A percentile compares a stretch with the other conserved stretches of the same genome.
Conservation (phyloP, 2,797 vertebrate species). For the Balearica regulorum region DNA sequence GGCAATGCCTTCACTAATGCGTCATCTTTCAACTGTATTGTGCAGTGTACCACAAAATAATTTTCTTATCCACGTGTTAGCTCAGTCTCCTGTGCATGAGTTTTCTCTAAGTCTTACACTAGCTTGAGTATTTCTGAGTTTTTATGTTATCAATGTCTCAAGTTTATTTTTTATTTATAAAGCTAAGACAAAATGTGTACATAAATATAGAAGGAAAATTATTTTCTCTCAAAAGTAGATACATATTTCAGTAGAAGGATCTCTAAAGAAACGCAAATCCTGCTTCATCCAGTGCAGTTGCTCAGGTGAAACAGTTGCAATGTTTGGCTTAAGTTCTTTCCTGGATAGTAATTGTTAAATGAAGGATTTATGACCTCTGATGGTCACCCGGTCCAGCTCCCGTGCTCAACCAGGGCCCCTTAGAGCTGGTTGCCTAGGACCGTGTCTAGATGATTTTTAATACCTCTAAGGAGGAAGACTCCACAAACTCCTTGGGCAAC, state of each 20-base stretch:
- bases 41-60: not conserved
- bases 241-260: not conserved
- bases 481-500: not conserved
- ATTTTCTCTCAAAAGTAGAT: not conserved
- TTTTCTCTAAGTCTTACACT: not conserved
- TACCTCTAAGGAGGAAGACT: not conserved
- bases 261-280: not conserved
- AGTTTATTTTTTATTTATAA: not conserved
- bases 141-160: not conserved
- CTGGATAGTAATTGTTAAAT: not conserved
- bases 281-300: not conserved
- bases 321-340: not conserved
- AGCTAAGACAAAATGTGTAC: not conserved
- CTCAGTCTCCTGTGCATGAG: not conserved
- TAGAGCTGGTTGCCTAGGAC: not conserved
- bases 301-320: not conserved
- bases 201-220: not conserved
- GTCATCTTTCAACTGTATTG: not conserved
- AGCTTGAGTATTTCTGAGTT: not conserved
- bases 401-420: not conserved
- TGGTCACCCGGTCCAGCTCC: not conserved
- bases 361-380: not conserved
- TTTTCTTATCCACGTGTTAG: not conserved
- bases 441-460: fast-evolving
- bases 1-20: not conserved